phyloP scores from a whole-genome alignment of 92 coral and sea anemone species.

The Siderastrea siderea region DNA sequence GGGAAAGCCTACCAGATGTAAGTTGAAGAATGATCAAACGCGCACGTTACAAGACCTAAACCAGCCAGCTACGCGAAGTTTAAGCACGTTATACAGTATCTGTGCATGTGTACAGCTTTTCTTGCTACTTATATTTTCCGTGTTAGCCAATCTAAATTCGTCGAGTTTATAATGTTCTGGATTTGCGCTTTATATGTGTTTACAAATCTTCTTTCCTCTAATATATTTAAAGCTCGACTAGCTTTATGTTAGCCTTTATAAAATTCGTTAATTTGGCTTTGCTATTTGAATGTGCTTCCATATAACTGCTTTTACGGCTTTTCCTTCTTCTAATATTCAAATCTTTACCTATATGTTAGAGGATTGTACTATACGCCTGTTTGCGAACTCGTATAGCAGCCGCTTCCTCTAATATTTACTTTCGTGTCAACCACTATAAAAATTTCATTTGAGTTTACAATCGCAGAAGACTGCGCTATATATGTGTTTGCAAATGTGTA shows the following conservation, averaged over 20 bases:
- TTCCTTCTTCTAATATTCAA: neutral
- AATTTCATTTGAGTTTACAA: neutral
- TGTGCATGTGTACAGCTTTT: neutral
- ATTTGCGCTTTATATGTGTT: conserved; percentile 5
- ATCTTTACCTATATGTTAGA: neutral
- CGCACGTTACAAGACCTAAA: neutral
- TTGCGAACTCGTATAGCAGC: conserved; percentile 13
- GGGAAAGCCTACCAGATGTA: neutral
- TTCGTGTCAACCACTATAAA: neutral
- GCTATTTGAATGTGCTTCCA: neutral
- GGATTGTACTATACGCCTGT: conserved; percentile 18
- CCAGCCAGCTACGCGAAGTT: neutral
- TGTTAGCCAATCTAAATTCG: neutral
- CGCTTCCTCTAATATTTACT: neutral
- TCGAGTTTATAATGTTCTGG: neutral
- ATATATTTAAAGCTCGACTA: neutral
- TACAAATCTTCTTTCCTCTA: neutral
- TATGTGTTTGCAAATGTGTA: neutral
- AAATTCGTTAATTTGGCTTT: neutral
- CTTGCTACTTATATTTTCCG: neutral
- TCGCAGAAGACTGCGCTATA: neutral
- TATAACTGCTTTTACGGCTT: neutral
- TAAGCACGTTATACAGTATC: neutral
- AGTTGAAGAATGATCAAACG: neutral
- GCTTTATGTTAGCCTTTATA: neutral